Conservation (phyloP, 2,888 invertebrate genomes). For the Drosophila maculinotata region DNA sequence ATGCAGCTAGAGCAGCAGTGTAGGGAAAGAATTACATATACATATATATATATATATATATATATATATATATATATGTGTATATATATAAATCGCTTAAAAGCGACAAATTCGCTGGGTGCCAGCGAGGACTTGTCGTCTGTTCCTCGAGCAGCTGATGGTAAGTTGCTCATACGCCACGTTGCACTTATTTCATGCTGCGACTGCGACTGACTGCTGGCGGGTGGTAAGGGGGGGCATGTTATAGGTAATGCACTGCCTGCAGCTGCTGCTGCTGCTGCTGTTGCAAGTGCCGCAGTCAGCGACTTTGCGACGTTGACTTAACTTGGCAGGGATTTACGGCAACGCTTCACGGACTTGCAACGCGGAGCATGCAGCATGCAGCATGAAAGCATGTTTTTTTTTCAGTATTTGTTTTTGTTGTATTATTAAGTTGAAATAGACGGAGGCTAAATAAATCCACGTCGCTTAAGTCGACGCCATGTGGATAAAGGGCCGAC, state of each 20-base stretch:
- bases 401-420: slow-evolving; percentile 10
- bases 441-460: slow-evolving; percentile 78
- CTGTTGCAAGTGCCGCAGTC: slow-evolving; percentile 52
- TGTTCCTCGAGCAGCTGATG: slow-evolving; percentile 20
- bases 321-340: slow-evolving; percentile 81
- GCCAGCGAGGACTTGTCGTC: slow-evolving; percentile 49
- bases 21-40: slow-evolving; percentile 3
- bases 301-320: slow-evolving; percentile 76
- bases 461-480: slow-evolving; percentile 72
- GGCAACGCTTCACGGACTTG: slow-evolving; percentile 61
- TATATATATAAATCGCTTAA: slow-evolving; percentile 53
- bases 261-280: slow-evolving; percentile 15
- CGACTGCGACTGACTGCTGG: slow-evolving; percentile 22
- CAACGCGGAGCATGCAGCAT: slow-evolving; percentile 34
- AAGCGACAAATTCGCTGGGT: slow-evolving; percentile 77
- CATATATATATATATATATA: too few relatives aligned
- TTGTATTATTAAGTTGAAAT: slow-evolving; percentile 75
- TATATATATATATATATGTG: too few relatives aligned
- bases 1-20: too few relatives aligned
- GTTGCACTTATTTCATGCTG: slow-evolving; percentile 81
- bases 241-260: slow-evolving; percentile 68
- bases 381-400: slow-evolving; percentile 28
- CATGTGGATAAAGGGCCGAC: slow-evolving; percentile 47
- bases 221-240: neutral
- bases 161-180: slow-evolving; percentile 82